Base-by-base conservation (phyloP, 2,113 vertebrate species). In the Alces alces region DNA sequence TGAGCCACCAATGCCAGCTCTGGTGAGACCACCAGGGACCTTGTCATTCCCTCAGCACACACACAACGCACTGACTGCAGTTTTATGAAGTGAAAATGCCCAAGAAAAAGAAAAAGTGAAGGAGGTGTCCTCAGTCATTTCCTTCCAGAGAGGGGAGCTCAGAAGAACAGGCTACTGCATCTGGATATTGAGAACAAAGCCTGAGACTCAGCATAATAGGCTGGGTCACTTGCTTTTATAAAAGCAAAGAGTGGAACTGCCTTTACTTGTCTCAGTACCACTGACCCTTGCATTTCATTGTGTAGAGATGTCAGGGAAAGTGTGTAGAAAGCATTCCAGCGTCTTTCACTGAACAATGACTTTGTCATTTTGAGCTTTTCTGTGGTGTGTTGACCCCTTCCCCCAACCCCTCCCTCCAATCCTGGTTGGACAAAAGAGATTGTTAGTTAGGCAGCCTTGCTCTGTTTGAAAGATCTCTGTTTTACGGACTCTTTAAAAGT, bases 71-170 rank as follows among this genome's bases (percentile, higher is more conserved):
- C 99, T 99, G 99, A 99, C 99, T 99, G 99, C 98, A 98, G 99
- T 99, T 99, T 99, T 99, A 99, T 99, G 99, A 99, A 99, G 99
- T 99, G 99, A 99, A 99, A 99, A 99, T 98, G 98, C 98, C 98
- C 97, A 97, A 98, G 99, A 99, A 99, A 99, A 99, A 98, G 99
- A 99, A 99, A 99, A 99, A 99, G 99, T 98, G 98, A 99, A 99
- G 99, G 99, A 99, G 99, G 99, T 99, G 99, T 99, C 99, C 99
- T 98, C 98, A 99, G 99, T 99, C 98, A 99, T 99, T 99, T 99
- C 98, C 99, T 99, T 94, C 78, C 43, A 64, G 78, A 54, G 52
- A 21, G 61, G 39, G n/a, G 45, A 6, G 47, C 0, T 0, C 0
- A 30, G 76, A 96, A 98, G 97, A 99, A 99, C 99, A 99, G 97